Conservation (phyloP, 1,140 invertebrate genomes). For the Phortica variegata region DNA sequence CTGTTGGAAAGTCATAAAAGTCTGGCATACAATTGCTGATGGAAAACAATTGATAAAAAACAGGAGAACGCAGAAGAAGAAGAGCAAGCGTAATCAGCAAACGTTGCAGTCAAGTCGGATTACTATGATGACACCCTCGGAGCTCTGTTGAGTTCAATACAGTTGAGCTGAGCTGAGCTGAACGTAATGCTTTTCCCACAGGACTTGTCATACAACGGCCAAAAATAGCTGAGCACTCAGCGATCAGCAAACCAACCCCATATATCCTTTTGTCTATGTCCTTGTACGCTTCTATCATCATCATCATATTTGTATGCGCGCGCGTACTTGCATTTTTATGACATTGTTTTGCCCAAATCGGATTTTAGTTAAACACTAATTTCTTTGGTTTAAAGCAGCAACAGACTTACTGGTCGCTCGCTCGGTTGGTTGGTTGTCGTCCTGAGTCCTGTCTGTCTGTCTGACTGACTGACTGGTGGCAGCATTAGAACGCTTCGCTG, state of each 20-base stretch:
- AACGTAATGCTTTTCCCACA: conserved; percentile 36
- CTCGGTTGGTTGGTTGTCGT: conserved; percentile 18
- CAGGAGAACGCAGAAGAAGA: neutral
- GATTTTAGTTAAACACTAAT: conserved; percentile 58
- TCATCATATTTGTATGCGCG: too few species aligned
- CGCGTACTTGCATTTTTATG: conserved; percentile 27
- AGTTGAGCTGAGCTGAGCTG: too few species aligned
- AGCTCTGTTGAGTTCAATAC: too few species aligned
- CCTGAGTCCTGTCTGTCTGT: conserved; percentile 17
- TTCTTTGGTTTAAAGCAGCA: conserved; percentile 57
- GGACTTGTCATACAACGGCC: too few species aligned
- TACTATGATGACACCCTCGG: too few species aligned
- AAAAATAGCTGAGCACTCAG: neutral
- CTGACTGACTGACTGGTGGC: conserved; percentile 20
- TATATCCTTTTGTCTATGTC: too few species aligned
- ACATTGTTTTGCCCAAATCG: conserved; percentile 56
- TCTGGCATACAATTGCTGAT: conserved; percentile 39
- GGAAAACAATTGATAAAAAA: conserved; percentile 46
- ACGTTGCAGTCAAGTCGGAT: conserved; percentile 47
- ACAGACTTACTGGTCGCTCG: too few species aligned
- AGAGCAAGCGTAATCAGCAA: conserved; percentile 27
- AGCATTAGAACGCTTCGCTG: conserved; percentile 54
- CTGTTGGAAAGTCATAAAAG: conserved; percentile 41
- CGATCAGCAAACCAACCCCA: conserved; percentile 9
- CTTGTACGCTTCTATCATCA: too few species aligned